phyloP scores from a whole-genome alignment of 2,797 vertebrate species.

The Enteromius radiatus region DNA sequence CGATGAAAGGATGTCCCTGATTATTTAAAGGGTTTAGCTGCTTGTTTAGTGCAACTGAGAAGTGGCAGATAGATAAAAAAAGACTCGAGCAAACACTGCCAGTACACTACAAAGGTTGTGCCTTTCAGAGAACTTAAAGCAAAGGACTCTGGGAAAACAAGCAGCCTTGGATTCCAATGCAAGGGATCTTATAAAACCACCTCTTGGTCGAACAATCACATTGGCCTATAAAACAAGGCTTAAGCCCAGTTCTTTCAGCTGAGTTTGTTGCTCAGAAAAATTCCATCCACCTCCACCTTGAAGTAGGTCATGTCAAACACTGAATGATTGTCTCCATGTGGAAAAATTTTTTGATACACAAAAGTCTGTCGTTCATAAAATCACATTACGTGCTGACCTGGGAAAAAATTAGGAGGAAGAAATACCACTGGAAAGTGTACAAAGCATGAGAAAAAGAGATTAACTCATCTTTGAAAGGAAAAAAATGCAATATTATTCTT shows the following conservation, averaged over 20 bases:
- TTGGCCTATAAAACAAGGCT: slow-evolving; percentile 26
- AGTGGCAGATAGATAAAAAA: slow-evolving; percentile 45
- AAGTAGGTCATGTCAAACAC: slow-evolving; percentile 40
- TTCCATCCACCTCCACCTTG: slow-evolving; percentile 16
- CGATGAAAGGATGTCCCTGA: slow-evolving; percentile 34
- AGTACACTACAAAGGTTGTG: slow-evolving; percentile 48
- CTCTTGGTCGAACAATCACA: slow-evolving; percentile 35
- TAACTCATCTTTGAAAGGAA: not conserved
- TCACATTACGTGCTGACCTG: not conserved
- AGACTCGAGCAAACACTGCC: slow-evolving; percentile 22
- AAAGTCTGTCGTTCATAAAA: slow-evolving; percentile 1
- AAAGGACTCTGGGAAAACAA: slow-evolving; percentile 55
- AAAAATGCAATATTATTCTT: not conserved
- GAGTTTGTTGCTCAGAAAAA: slow-evolving; percentile 39
- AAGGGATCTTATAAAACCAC: slow-evolving; percentile 47
- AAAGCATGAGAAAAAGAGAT: slow-evolving; percentile 2
- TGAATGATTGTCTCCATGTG: not conserved
- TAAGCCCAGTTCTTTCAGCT: slow-evolving; percentile 12
- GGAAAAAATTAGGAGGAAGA: not conserved
- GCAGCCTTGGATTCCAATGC: slow-evolving; percentile 30
- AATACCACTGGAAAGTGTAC: not conserved
- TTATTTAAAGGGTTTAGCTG: slow-evolving; percentile 38
- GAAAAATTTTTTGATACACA: slow-evolving; percentile 9
- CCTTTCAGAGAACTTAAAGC: slow-evolving; percentile 37
- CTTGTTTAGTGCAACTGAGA: slow-evolving; percentile 51